Evolutionary conservation across 2,797 vertebrate species (phyloP).

Genomic region (Apodemus agrarius): DNA sequence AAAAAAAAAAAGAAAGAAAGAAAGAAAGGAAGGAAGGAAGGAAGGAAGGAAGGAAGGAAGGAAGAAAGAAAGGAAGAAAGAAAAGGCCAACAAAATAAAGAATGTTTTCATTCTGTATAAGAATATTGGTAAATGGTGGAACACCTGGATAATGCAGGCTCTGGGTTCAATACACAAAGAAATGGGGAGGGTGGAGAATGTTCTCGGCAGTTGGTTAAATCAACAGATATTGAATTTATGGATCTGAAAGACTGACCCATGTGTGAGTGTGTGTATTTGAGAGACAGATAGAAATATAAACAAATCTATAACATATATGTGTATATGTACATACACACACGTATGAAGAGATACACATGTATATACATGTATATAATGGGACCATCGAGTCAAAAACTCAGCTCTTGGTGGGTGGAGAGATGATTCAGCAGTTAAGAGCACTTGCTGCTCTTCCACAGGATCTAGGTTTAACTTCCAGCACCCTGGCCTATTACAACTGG

Average conservation of each 20-base stretch:
- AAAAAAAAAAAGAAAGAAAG: no score
- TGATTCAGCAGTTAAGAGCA: not conserved
- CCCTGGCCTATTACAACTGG: not conserved
- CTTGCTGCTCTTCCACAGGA: not conserved
- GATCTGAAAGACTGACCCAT: no score
- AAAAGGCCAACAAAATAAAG: no score
- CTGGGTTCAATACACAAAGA: not conserved
- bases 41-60: no score
- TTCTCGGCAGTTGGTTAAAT: not conserved
- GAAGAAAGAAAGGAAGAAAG: no score
- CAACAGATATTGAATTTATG: not conserved
- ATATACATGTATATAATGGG: not conserved
- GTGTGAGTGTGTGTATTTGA: not conserved
- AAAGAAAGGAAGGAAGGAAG: no score
- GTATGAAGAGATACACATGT: not conserved
- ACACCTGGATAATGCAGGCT: not conserved
- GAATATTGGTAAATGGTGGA: not conserved
- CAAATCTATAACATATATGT: not conserved
- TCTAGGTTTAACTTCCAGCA: not conserved
- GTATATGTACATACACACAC: not conserved
- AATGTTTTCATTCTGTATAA: not conserved
- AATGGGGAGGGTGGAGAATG: no score
- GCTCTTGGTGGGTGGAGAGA: not conserved
- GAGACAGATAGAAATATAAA: not conserved
- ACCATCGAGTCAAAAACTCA: not conserved